Evolutionary conservation across 2,888 invertebrate species (phyloP), one percentile per base, ranked within the genome.

Genomic region (Dryadula phaetusa): DNA sequence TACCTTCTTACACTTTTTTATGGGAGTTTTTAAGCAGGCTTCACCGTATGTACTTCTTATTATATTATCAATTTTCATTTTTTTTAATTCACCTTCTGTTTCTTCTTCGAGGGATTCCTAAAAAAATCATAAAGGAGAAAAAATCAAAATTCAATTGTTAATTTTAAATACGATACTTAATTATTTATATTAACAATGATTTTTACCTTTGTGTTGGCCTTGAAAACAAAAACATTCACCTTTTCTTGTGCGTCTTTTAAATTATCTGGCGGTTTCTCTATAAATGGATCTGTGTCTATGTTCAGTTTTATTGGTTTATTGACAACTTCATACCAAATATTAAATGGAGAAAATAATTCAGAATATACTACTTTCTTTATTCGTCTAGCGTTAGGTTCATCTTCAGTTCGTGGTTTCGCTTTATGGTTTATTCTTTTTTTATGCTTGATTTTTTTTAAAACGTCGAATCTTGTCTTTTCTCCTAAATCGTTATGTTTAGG

Each of bases 1-100:
- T 70, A 78, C 78, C 71, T 69, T 76, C 14, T 74, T 79, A 73
- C 90, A 90, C 74, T 86, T 89, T 54, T 71, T 82, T 0, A 88
- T 54, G 0, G 87, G 84, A 0, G 86, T 68, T 74, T 81, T 85
- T 42, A 82, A 64, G 40, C 90, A 90, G 0, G 84, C 83, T 5
- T 85, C 83, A 0, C 85, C 87, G 37, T 88, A 88, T 0, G 83
- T 84, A 58, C 80, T 62, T 20, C 88, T 75, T 0, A 88, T 73
- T 42, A 82, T 71, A 53, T 54, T 3, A 3, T 60, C 34, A 20
- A 40, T 56, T 56, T 47, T 4, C 12, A 3, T 37, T 14, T 40
- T 20, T 67, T 14, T 67, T 18, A 28, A 1, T 42, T 22, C 7
- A n/a, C 18, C 40, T 8, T 32, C 47, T 12, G 1, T 46, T 40